Conservation (phyloP, 2,113 vertebrate species). For the Etheostoma cragini region DNA sequence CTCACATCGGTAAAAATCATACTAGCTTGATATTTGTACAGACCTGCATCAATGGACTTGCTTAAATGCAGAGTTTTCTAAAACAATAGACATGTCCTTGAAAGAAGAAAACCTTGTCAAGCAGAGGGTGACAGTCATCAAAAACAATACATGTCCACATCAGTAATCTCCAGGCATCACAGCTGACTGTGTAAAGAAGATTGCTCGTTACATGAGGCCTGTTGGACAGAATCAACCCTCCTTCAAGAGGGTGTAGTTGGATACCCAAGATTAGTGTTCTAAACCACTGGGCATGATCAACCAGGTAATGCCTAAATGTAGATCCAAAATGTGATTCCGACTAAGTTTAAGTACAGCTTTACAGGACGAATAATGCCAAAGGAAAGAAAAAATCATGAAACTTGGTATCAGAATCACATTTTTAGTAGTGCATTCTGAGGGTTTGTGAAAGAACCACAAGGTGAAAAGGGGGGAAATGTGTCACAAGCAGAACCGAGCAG, state of each 20-base stretch:
- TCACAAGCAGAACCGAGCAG: constrained; percentile 65
- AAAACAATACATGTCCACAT: constrained; percentile 45
- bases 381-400: constrained; percentile 41
- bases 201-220: constrained; percentile 23
- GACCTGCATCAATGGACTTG: constrained; percentile 65
- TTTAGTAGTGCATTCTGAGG: constrained; percentile 65
- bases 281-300: constrained; percentile 37
- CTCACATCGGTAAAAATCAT: constrained; percentile 79
- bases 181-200: constrained; percentile 32
- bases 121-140: constrained; percentile 48
- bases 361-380: constrained; percentile 45
- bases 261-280: constrained; percentile 41
- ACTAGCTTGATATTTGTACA: constrained; percentile 80
- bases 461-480: constrained; percentile 10
- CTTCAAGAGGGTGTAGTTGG: constrained; percentile 12
- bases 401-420: constrained; percentile 36
- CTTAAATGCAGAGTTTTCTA: constrained; percentile 61
- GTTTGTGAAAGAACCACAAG: constrained; percentile 42
- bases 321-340: constrained; percentile 24
- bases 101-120: constrained; percentile 59
- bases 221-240: constrained; percentile 29
- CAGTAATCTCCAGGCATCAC: constrained; percentile 33
- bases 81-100: constrained; percentile 61
- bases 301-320: constrained; percentile 33
- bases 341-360: constrained; percentile 51